Evolutionary conservation across 2,888 invertebrate species (phyloP).

Genomic region (Parelbella ahira): DNA sequence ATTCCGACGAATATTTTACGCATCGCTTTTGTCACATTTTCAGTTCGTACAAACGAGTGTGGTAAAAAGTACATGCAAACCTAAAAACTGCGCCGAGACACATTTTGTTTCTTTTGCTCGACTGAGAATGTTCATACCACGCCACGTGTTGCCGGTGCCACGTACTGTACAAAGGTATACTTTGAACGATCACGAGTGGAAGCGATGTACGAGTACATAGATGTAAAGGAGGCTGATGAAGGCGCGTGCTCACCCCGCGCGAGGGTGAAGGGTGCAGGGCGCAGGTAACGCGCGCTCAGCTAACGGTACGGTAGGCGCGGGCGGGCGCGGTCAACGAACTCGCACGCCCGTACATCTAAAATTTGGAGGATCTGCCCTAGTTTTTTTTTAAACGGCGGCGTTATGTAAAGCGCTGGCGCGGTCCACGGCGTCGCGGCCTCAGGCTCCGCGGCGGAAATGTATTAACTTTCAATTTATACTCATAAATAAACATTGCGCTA

Average conservation of each 20-base stretch:
- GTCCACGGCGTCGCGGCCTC: neutral
- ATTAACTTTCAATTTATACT: too few species aligned
- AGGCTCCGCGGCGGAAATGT: too few species aligned
- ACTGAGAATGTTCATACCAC: constrained; percentile 14
- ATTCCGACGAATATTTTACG: neutral
- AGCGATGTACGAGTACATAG: constrained; percentile 11
- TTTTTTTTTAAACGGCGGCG: constrained; percentile 38
- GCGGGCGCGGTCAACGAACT: constrained; percentile 65
- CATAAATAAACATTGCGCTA: too few species aligned
- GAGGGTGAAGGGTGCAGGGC: constrained; percentile 39
- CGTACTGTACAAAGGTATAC: too few species aligned
- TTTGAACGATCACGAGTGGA: too few species aligned
- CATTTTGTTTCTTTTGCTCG: constrained; percentile 6
- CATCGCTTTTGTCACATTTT: neutral
- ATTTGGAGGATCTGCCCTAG: constrained; percentile 65
- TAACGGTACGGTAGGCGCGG: constrained; percentile 64
- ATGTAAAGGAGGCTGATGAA: constrained; percentile 21
- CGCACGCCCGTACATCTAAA: constrained; percentile 63
- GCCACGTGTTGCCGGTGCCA: too few species aligned
- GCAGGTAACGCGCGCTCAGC: constrained; percentile 43
- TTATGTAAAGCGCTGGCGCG: constrained; percentile 31
- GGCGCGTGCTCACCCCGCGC: constrained; percentile 26
- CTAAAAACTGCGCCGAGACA: constrained; percentile 8
- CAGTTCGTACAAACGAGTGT: constrained; percentile 5
- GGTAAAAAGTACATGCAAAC: constrained; percentile 13